These are phyloP conservation scores for Argyresthia albistria DNA, from an alignment of 2,888 invertebrate genomes.

Conservation along the genomic window DNA sequence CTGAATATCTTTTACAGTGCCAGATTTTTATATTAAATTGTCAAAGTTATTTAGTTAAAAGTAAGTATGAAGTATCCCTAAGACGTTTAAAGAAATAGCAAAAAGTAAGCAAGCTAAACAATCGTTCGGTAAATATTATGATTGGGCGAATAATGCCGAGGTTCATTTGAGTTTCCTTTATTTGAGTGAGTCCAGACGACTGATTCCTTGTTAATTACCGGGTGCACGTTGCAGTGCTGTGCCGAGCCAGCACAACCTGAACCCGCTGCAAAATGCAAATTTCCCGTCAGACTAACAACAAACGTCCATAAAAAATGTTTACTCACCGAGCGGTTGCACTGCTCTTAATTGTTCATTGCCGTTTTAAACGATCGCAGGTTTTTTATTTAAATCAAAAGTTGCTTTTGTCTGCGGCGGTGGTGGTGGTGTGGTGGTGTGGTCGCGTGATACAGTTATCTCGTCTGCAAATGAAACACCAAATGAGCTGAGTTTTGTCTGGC, in stretches of 20 bases:
- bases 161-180: constrained; percentile 45
- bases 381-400: not conserved
- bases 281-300: constrained; percentile 19
- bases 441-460: not conserved
- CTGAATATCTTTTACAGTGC: no score
- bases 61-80: no score
- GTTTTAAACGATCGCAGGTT: constrained; percentile 4
- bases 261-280: constrained; percentile 15
- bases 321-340: constrained; percentile 34
- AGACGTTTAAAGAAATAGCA: no score
- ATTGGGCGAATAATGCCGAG: constrained; percentile 12
- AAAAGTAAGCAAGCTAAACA: not conserved
- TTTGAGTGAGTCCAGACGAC: constrained; percentile 47
- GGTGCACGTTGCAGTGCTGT: constrained; percentile 28
- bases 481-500: no score
- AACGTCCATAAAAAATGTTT: constrained; percentile 44
- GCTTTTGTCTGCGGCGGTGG: not conserved
- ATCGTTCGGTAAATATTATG: not conserved
- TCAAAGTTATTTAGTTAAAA: no score
- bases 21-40: no score
- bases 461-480: no score
- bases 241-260: constrained; percentile 28
- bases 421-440: not conserved
- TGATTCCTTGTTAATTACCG: constrained; percentile 58
- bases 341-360: constrained; percentile 44